phyloP scores from a whole-genome alignment of 1,140 invertebrate species.

The Procambarus virginalis region DNA sequence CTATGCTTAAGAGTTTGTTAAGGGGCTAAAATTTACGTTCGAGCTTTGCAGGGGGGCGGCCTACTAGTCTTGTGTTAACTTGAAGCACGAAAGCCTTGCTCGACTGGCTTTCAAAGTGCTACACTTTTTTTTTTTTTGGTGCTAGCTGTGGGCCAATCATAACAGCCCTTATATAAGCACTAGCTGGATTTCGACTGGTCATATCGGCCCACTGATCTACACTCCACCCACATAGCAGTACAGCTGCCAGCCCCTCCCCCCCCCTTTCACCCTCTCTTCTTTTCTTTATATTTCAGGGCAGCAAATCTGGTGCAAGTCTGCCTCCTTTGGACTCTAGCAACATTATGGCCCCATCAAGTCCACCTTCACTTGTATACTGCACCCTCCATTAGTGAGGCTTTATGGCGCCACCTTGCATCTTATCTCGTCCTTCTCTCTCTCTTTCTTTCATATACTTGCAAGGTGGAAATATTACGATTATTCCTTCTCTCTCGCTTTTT shows the following conservation, averaged over 20 bases:
- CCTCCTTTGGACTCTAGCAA: not conserved
- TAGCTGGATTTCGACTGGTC: too few species aligned
- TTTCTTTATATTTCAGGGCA: not conserved
- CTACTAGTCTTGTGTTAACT: too few species aligned
- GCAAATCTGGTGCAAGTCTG: not conserved
- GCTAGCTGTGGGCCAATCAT: too few species aligned
- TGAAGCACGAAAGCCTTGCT: too few species aligned
- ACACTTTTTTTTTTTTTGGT: too few species aligned
- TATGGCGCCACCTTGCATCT: not conserved
- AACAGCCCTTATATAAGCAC: too few species aligned
- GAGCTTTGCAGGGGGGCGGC: too few species aligned
- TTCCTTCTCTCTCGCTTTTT: not conserved
- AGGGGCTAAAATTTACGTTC: too few species aligned
- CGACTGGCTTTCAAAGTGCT: too few species aligned
- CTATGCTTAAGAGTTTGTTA: too few species aligned
- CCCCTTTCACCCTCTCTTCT: conserved; percentile 3
- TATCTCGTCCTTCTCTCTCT: not conserved
- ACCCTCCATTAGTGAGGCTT: not conserved
- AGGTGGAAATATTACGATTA: not conserved
- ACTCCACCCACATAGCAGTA: too few species aligned
- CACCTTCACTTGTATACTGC: not conserved
- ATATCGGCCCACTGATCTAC: too few species aligned
- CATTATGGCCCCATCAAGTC: not conserved
- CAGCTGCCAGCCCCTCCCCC: not conserved
- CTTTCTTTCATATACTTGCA: not conserved